Base-by-base conservation (phyloP, 2,888 invertebrate species). In the Linyphia triangularis region DNA sequence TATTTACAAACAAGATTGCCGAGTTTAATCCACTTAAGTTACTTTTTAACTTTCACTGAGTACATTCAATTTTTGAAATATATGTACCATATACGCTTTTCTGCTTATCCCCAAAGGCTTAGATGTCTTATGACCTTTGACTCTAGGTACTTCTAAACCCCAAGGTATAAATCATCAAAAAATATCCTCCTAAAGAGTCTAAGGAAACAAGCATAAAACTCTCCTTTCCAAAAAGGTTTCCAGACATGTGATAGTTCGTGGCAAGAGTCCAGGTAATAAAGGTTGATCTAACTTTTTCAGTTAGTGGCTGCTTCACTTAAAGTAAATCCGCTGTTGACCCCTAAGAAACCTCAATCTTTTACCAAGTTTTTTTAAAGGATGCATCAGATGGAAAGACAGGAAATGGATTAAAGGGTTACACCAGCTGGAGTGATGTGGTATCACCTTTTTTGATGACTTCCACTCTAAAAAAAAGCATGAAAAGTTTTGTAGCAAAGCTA, bases 201-300 rank as follows among this genome's bases (percentile, higher is more conserved):
- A n/a, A 51, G n/a, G 16, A 13, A 51, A 3, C 51, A 13, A 51
- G 51, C 51, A 51, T 51, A 13, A 13, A 51, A 51, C 51, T 13
- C 51, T 51, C 16, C 51, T 16, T n/a, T 16, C 51, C 51, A 13
- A 51, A 51, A 51, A 33, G n/a, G 51, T n/a, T n/a, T 51, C 13
- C 13, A 51, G n/a, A 51, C n/a, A 13, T n/a, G 51, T n/a, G 51
- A n/a, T 51, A 70, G 28, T 51, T 72, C 82, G 61, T 69, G 69
- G 72, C 82, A 82, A 57, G 70, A 59, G 59, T 51, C 72, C 70
- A 70, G 67, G 84, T 84, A 75, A 84, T 84, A 84, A 84, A 84
- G 75, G 57, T 67, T 75, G 84, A 67, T 75, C 65, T 30, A 73
- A 73, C 75, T 84, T 57, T 77, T 67, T 75, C 73, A 84, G 73